Percentiles rank a stretch among this genome's conserved stretches.
Evolutionary conservation across 2,797 vertebrate species (phyloP).

Genomic region (Okamejei kenojei): DNA sequence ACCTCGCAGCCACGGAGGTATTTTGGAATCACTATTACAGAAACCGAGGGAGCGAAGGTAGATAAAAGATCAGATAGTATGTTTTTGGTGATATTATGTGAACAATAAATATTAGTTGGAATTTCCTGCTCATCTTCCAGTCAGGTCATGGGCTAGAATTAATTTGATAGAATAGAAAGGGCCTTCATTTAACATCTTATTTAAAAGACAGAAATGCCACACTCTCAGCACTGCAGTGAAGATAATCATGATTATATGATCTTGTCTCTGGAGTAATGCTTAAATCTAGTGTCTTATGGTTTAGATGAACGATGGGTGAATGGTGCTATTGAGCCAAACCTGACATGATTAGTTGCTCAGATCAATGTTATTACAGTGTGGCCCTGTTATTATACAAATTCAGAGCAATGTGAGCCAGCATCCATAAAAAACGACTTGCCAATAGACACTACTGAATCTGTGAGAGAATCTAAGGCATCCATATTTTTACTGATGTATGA

Average conservation of each 20-base stretch:
- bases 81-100: neutral
- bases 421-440: neutral
- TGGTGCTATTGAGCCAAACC: neutral
- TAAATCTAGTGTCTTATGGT: neutral
- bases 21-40: neutral
- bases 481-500: neutral
- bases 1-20: neutral
- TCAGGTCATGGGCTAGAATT: neutral
- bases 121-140: neutral
- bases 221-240: neutral
- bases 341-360: neutral
- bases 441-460: neutral
- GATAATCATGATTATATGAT: neutral
- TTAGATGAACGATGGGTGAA: neutral
- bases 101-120: neutral
- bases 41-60: neutral
- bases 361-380: neutral
- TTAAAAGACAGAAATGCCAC: neutral
- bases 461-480: neutral
- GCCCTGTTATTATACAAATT: neutral
- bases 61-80: neutral
- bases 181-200: neutral
- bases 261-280: neutral
- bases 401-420: neutral
- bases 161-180: neutral